Percentiles rank a stretch among this genome's conserved stretches.
Evolutionary conservation across 2,888 invertebrate species (phyloP).

Genomic region (Thecocarcelia acutangulata): DNA sequence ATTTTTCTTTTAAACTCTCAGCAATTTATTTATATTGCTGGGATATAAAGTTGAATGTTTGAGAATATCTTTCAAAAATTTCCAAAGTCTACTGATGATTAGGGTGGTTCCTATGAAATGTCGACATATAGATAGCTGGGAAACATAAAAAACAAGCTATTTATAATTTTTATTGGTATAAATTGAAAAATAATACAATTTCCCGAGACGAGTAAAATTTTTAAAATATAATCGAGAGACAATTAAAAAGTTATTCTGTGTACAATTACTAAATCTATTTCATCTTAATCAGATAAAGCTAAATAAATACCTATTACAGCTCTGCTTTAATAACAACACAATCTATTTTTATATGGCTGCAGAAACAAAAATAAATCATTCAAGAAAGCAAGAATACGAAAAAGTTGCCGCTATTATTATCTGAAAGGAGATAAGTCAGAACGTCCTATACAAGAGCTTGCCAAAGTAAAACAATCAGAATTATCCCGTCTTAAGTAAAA

Average conservation of each 20-base stretch:
- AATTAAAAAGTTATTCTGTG: conserved; percentile 28
- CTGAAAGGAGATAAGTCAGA: conserved; percentile 8
- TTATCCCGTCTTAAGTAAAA: conserved; percentile 64
- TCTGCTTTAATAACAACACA: conserved; percentile 40
- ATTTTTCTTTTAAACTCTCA: no score
- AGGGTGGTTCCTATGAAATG: no score
- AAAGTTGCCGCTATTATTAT: conserved; percentile 1
- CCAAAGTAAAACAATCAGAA: conserved; percentile 58
- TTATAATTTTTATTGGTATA: no score
- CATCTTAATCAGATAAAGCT: conserved; percentile 31
- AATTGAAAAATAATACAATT: neutral
- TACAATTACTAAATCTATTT: conserved; percentile 13
- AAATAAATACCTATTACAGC: conserved; percentile 55
- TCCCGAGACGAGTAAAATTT: conserved; percentile 2
- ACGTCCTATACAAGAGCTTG: conserved; percentile 46
- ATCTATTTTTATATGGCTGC: conserved; percentile 11
- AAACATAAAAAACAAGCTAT: no score
- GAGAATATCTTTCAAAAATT: no score
- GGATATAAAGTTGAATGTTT: no score
- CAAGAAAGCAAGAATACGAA: neutral
- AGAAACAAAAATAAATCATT: neutral
- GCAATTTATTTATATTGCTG: no score
- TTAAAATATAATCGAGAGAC: conserved; percentile 49
- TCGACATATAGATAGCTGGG: no score
- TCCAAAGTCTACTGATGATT: no score